These are phyloP conservation scores for Solea senegalensis DNA, from an alignment of 2,113 vertebrate genomes.

Conservation along the genomic window DNA sequence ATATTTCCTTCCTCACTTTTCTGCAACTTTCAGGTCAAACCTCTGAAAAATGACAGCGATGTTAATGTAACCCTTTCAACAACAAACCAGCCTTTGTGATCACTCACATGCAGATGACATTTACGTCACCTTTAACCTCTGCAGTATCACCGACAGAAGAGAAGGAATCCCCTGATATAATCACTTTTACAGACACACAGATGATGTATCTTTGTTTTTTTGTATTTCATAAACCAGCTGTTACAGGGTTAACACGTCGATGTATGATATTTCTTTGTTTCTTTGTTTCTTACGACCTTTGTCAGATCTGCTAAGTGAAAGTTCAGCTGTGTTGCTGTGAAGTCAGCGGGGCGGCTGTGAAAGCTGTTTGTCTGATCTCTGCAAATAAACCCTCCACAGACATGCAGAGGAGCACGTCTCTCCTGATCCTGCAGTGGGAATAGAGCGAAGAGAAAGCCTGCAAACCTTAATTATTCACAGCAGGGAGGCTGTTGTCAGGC, in stretches of 20 bases:
- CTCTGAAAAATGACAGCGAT: too few relatives aligned
- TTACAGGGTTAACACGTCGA: not conserved
- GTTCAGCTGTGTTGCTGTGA: constrained; percentile 16
- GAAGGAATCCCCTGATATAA: too few relatives aligned
- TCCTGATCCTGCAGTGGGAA: constrained; percentile 17
- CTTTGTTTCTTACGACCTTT: not conserved
- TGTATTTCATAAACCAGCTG: too few relatives aligned
- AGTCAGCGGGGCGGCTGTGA: not conserved
- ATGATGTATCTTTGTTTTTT: too few relatives aligned
- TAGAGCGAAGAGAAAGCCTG: constrained; percentile 16
- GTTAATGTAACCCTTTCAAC: too few relatives aligned
- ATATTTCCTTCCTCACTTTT: too few relatives aligned
- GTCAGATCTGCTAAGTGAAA: constrained; percentile 23
- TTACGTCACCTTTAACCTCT: too few relatives aligned
- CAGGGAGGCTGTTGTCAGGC: constrained; percentile 50
- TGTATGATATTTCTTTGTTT: not conserved
- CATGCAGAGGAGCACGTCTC: not conserved
- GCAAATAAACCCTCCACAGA: constrained; percentile 12
- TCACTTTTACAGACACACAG: too few relatives aligned
- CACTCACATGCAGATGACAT: too few relatives aligned
- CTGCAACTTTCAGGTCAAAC: too few relatives aligned
- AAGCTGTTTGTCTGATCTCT: constrained; percentile 24
- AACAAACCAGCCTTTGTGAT: too few relatives aligned
- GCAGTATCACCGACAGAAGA: too few relatives aligned
- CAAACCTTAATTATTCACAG: constrained; percentile 62